Base-by-base conservation (phyloP, 2,888 invertebrate species). In the Galeruca laticollis region DNA sequence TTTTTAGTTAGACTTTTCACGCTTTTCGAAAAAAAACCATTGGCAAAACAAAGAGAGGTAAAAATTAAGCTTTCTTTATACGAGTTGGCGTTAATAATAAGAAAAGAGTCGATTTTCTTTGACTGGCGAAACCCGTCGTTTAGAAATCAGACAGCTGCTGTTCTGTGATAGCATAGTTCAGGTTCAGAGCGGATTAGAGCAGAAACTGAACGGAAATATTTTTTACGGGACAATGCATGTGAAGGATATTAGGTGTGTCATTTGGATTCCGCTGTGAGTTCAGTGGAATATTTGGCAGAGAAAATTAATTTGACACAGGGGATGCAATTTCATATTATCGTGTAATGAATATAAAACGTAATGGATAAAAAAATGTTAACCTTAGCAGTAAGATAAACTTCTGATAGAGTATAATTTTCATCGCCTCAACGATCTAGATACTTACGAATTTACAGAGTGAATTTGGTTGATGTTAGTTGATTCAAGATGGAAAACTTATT, bases 101-200 rank as follows among this genome's bases (percentile, higher is more conserved):
- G 67, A 21, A 65, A 71, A 69, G 60, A 57, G 63, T 54, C 64
- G 60, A 69, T 54, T 60, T 62, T 66, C 71, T 75, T 73, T 72
- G 73, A 71, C 52, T 54, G 61, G 65, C 74, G 75, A 77, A 73
- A 74, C 74, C 77, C 76, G 77, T 73, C 68, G 72, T 69, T 70
- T 69, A 71, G 72, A 78, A 80, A 80, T 80, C 54, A 76, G 76
- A 77, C 76, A 75, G 74, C 77, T 77, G 75, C 75, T 65, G 71
- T 68, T 68, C 70, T 70, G 70, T 78, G 81, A 80, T 80, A 78
- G 77, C 72, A 43, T 11, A 40, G 20, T 60, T 40, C 43, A 40
- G 60, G 11, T 54, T 75, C 73, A 75, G 77, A 79, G 78, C 79
- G 80, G 78, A 79, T 80, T 79, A 79, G 77, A 78, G 76, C 76